Evolutionary conservation across 2,888 invertebrate genomes (phyloP), one percentile per base, ranked within the genome.

Genomic region (Eumerus sabulonum): DNA sequence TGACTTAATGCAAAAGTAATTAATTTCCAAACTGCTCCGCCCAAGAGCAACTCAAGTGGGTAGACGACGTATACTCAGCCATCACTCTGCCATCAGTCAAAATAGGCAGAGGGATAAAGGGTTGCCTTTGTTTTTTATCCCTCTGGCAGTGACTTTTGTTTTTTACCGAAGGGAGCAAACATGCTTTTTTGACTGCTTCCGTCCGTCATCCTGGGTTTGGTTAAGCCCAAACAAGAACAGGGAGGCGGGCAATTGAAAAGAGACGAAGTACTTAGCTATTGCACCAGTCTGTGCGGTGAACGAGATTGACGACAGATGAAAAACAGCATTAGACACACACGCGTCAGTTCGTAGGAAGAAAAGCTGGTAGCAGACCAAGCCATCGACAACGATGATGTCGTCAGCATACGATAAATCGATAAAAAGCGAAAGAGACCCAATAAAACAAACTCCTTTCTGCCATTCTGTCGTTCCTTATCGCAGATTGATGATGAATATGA

Each of bases 401-500:
- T 27, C n/a, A 42, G 35, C 14, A 47, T 14, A 12, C 16, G 44
- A 63, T 53, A 53, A 70, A 63, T 70, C 70, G 76, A 76, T 76
- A 57, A 47, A 76, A 51, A 47, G 51, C 57, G 59, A 51, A 38
- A 42, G 45, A 56, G 48, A 44, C n/a, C 38, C 19, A 47, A 47
- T 47, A 18, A 40, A 27, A 19, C 38, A 12, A n/a, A 12, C 27
- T 27, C 1, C 19, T 14, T 40, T 42, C 16, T 42, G 35, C 16
- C 53, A 19, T 50, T 18, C 16, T 51, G 27, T 36, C 19, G 40
- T 48, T 27, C 14, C 9, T 40, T 62, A 53, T 63, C 12, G 57
- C 59, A 71, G 64, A 71, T 60, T 60, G 71, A 66, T 60, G 76
- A 76, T 70, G 64, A 45, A 60, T 66, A 60, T 50, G 71, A 48